Percentiles rank a stretch among this genome's conserved stretches.
Evolutionary conservation across 2,113 vertebrate species (phyloP).

Genomic region (Sphaerodactylus townsendi): DNA sequence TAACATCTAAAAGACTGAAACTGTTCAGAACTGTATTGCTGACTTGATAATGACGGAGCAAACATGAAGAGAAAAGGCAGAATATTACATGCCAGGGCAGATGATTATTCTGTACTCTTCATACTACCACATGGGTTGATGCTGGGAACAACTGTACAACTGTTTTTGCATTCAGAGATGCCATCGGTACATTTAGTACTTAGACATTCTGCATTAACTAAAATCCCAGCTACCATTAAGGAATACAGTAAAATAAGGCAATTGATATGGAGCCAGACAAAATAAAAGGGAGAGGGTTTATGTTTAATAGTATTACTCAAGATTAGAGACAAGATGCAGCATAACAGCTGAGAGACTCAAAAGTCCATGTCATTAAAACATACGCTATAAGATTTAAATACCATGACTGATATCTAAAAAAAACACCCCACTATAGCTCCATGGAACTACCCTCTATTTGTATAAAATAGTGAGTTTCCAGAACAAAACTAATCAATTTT

Average conservation of each 20-base stretch:
- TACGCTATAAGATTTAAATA: not conserved
- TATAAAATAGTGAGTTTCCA: not conserved
- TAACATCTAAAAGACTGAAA: conserved; percentile 18
- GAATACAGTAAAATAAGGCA: not conserved
- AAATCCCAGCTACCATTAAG: not conserved
- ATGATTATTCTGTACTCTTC: conserved; percentile 48
- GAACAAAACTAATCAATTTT: not conserved
- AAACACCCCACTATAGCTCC: not conserved
- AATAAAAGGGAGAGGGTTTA: not conserved
- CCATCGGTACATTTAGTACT: not conserved
- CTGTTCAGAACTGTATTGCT: conserved; percentile 37
- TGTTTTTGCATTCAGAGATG: conserved; percentile 52
- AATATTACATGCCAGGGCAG: conserved; percentile 31
- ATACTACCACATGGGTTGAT: conserved; percentile 7
- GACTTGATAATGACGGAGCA: conserved; percentile 52
- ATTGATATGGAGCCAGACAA: not conserved
- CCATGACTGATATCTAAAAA: not conserved
- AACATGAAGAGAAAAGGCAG: conserved; percentile 57
- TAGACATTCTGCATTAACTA: not conserved
- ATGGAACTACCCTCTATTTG: too few species aligned
- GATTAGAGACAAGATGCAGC: not conserved
- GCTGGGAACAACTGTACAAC: conserved; percentile 56
- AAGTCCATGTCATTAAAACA: not conserved
- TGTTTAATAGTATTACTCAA: not conserved
- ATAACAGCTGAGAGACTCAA: not conserved